Percentiles rank a stretch among this genome's conserved stretches.
phyloP scores from a whole-genome alignment of 2,797 vertebrate genomes.

The Poeciliopsis infans region DNA sequence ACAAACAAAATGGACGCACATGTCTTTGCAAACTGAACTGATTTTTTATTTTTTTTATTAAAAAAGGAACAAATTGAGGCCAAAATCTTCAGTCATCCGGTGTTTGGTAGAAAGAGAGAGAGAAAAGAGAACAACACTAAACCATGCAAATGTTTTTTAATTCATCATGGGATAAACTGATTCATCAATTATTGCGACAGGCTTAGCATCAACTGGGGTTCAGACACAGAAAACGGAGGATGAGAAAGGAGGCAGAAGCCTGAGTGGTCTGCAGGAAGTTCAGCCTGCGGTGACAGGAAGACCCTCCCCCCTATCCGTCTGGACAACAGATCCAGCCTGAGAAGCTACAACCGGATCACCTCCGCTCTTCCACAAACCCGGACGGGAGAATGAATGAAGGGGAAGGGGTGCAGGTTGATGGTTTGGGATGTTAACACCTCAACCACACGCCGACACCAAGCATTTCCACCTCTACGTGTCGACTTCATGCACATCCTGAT shows the following conservation, averaged over 20 bases:
- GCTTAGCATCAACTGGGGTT: slow-evolving; percentile 13
- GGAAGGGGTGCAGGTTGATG: slow-evolving; percentile 53
- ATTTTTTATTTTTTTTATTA: too few relatives aligned
- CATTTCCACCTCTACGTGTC: not conserved
- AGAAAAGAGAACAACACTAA: too few relatives aligned
- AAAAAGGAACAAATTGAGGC: too few relatives aligned
- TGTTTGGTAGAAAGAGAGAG: too few relatives aligned
- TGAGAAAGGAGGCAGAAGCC: slow-evolving; percentile 68
- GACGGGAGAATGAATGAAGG: slow-evolving; percentile 67
- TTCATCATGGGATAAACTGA: too few relatives aligned
- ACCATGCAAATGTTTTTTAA: too few relatives aligned
- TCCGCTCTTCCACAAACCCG: slow-evolving; percentile 42
- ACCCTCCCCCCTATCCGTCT: not conserved
- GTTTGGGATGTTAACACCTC: slow-evolving; percentile 52
- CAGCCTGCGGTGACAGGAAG: slow-evolving; percentile 32
- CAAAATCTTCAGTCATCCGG: too few relatives aligned
- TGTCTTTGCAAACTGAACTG: too few relatives aligned
- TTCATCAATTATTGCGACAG: too few relatives aligned
- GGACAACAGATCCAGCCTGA: not conserved
- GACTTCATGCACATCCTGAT: not conserved
- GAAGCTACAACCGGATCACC: not conserved
- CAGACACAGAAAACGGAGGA: slow-evolving; percentile 66
- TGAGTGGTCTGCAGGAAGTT: slow-evolving; percentile 64
- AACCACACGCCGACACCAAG: slow-evolving; percentile 47
- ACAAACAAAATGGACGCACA: too few relatives aligned